Percentiles rank a stretch among this genome's conserved stretches.
Conservation (phyloP, 2,888 invertebrate species). For the Yponomeuta plumbellus region DNA sequence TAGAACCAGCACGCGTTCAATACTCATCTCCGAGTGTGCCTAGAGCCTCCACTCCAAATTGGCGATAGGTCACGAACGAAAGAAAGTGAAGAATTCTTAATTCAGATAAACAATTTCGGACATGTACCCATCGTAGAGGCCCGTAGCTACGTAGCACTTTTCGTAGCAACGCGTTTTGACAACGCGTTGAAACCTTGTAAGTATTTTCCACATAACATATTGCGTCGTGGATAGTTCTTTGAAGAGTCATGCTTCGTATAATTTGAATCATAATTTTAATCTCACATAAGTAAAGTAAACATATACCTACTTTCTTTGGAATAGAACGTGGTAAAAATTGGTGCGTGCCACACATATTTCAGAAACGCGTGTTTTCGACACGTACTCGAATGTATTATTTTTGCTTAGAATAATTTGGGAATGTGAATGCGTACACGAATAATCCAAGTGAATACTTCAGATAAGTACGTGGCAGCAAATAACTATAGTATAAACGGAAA, state of each 20-base stretch:
- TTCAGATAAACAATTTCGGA: neutral
- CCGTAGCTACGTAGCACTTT: neutral
- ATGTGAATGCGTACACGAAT: no score
- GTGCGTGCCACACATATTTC: neutral
- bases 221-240: neutral
- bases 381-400: neutral
- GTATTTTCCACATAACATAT: no score
- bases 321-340: no score
- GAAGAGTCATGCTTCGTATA: neutral
- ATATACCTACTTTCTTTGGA: no score
- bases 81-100: neutral
- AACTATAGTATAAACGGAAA: no score
- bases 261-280: no score
- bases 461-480: no score
- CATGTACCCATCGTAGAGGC: neutral
- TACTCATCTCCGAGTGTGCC: neutral
- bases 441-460: no score
- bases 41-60: neutral
- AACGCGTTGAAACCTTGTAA: neutral
- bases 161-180: neutral
- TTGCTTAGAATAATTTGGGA: no score
- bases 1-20: neutral
- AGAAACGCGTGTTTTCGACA: neutral
- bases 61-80: slow-evolving; percentile 7
- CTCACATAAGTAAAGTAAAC: no score